phyloP scores from a whole-genome alignment of 2,113 vertebrate species.

The Cygnus atratus region DNA sequence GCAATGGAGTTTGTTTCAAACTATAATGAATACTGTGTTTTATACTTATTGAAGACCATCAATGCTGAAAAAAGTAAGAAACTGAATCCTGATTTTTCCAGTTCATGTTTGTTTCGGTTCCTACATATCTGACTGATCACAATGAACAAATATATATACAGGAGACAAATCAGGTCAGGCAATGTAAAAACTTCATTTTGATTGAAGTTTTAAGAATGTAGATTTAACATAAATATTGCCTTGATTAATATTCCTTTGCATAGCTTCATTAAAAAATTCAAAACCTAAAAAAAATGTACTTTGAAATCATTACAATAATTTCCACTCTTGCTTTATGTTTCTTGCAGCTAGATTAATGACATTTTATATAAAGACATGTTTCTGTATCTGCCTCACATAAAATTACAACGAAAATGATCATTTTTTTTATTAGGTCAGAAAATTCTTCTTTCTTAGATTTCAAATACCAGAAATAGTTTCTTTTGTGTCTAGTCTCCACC shows the following conservation, averaged over 20 bases:
- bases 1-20: not conserved
- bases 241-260: not conserved
- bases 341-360: not conserved
- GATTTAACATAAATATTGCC: not conserved
- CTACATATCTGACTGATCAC: not conserved
- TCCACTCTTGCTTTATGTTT: not conserved
- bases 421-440: not conserved
- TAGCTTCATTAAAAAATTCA: not conserved
- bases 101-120: not conserved
- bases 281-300: not conserved
- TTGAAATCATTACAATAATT: not conserved
- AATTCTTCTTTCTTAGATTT: not conserved
- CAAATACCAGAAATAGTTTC: not conserved
- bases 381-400: not conserved
- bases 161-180: not conserved
- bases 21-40: not conserved
- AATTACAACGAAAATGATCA: accelerated
- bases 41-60: not conserved
- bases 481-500: not conserved
- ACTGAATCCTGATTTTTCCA: not conserved
- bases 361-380: not conserved
- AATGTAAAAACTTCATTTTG: not conserved
- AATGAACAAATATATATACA: not conserved
- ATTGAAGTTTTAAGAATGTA: not conserved
- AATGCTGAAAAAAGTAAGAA: not conserved